Evolutionary conservation across 2,113 vertebrate genomes (phyloP), one percentile per base, ranked within the genome.

Genomic region (Leuciscus idus): DNA sequence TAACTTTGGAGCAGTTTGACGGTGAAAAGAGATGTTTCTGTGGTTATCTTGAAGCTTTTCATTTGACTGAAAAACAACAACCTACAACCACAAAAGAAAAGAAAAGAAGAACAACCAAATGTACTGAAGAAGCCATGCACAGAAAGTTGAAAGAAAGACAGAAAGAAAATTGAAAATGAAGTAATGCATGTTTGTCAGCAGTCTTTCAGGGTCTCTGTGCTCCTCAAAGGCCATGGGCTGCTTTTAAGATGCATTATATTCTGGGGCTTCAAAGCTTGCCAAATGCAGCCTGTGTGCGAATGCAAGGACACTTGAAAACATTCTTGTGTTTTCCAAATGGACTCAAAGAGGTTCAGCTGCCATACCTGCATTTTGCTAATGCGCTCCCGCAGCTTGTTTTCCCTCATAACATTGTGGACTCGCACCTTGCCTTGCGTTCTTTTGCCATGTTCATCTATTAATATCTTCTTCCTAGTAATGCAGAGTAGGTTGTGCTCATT

Each of bases 231-330:
- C 28, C 77, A 21, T 48, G 46, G 88, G 92, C 93, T 93, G 93
- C 94, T 94, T 95, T 95, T 94, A 93, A 95, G 92, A 84, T 92
- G 86, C 92, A 93, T 95, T 94, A 94, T 94, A 93, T 92, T 90
- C 89, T 87, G 88, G 88, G 91, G 93, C 94, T 94, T 95, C 94
- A 95, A 95, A 95, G 94, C 89, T 90, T 87, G 89, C 88, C 88
- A 93, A 93, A 92, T 93, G 94, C 92, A 93, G 93, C 93, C 92
- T 93, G 91, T 88, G 89, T 88, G 90, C 84, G 91, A 93, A 91
- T 87, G 88, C 90, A 87, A 87, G 81, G 89, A 90, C 90, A 90
- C 93, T 93, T 92, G 89, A 95, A 94, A 93, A 93, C 90, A 91
- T 92, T 90, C 93, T 92, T 92, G 88, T 93, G 93, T 94, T 95